Base-by-base conservation (phyloP, 2,113 vertebrate genomes). In the Ivindomyrus marchei region DNA sequence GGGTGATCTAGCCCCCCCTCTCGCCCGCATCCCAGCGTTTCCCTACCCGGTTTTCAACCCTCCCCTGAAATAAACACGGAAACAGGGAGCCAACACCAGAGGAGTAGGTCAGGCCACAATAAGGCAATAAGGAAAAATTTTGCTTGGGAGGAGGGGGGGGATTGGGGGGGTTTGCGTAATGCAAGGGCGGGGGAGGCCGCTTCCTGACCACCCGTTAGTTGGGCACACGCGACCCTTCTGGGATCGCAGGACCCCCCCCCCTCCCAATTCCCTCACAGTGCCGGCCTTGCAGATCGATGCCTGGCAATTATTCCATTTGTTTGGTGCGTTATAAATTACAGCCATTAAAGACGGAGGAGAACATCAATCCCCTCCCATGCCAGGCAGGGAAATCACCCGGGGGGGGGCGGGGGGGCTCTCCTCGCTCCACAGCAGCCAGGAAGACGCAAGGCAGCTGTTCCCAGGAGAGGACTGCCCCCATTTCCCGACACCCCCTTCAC, bases 251-350 rank as follows among this genome's bases (percentile, higher is more conserved):
- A 31, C 11, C 31, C 45, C 47, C n/a, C 7, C n/a, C 19, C 19
- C 24, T 0, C 46, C 39, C 6, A 1, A 4, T 31, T 39, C 46
- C 47, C 84, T 31, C 13, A 31, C 85, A 52, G n/a, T 50, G 2
- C 21, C 10, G 49, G 45, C n/a, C 50, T 19, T 27, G 85, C 50
- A 53, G 50, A 52, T 87, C 85, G 13, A 87, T 87, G 85, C 85
- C 24, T 31, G 15, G 50, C 49, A 49, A 87, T 87, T 87, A 87
- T 87, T 87, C 85, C 85, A 31, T 87, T 87, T 56, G 85, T 87
- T 87, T 39, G 85, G 27, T 39, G 49, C 7, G 5, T 53, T 56
- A 87, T 87, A 87, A 87, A 87, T 87, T 56, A 56, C 50, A 19
- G 85, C 50, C 85, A 87, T 87, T 87, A 87, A 86, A 36, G n/a